Evolutionary conservation across 1,140 invertebrate species (phyloP), one percentile per base, ranked within the genome.

Genomic region (Augochlora pura): DNA sequence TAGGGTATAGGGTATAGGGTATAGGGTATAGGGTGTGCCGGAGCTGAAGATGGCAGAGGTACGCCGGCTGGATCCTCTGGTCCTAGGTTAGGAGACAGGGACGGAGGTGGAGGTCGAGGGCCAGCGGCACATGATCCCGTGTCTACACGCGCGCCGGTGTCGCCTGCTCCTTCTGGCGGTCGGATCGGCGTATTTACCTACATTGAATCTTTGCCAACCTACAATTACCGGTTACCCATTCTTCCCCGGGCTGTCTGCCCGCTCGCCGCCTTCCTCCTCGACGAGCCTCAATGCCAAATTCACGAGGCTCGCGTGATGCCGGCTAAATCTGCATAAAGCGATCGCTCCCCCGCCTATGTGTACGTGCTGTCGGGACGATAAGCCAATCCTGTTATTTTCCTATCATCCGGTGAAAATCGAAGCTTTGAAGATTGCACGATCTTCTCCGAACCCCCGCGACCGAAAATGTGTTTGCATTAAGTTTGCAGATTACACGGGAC

Each of bases 191-290:
- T 93, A 92, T 92, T 93, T 93, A 91, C 92, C 89, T 92, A 92
- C 92, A 92, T 92, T 93, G 92, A 93, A 93, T 92, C 91, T 86
- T 90, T 93, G 92, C 92, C 92, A 93, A 93, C 90, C 89, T 90
- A 93, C 91, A 92, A 93, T 93, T 93, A 92, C 91, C 90, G 90
- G 90, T 91, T 92, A 90, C 90, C 90, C 90, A 89, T 91, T 91
- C 91, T 91, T 90, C 88, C 86, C 38, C 85, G 68, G 76, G 84
- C 14, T 60, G 68, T 60, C 68, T 54, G 71, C 73, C 60, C 32
- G 68, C 66, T 79, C 71, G 75, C 54, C 71, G 75, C 54, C 72
- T 79, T 66, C 71, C 69, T 81, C 65, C 68, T 74, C 84, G 81
- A 65, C 87, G 82, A 79, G 75, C 84, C 83, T 86, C 87, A 80